Conservation (phyloP, 1,140 invertebrate species). For the Callitettix versicolor region DNA sequence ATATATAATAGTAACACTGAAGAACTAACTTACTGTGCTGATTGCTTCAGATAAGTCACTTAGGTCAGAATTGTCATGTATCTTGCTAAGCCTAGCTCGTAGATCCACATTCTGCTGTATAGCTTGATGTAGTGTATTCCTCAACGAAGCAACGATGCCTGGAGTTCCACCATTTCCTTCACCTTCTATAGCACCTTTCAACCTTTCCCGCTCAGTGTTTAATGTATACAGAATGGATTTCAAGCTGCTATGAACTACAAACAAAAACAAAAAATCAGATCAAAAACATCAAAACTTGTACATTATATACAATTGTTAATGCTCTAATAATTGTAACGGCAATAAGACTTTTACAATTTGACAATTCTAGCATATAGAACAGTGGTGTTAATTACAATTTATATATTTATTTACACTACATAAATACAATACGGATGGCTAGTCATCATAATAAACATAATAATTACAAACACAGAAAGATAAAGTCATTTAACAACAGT, state of each 20-base stretch:
- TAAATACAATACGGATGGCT: no score
- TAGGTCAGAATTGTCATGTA: constrained; percentile 51
- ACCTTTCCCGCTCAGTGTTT: constrained; percentile 48
- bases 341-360: background rate
- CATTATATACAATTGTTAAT: background rate
- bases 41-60: constrained; percentile 43
- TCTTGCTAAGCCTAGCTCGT: constrained; percentile 48
- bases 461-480: no score
- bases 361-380: no score
- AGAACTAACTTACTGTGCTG: constrained; percentile 24
- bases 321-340: background rate
- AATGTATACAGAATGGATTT: constrained; percentile 41
- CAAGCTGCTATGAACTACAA: constrained; percentile 43
- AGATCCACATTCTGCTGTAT: constrained; percentile 65
- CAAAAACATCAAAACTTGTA: background rate
- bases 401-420: no score
- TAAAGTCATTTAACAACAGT: no score
- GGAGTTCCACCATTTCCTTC: constrained; percentile 29
- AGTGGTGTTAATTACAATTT: no score
- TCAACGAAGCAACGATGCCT: constrained; percentile 38
- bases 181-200: constrained; percentile 42
- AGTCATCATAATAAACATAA: no score
- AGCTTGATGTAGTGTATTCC: constrained; percentile 48
- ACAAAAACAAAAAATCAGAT: constrained; percentile 16
- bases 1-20: no score